These are phyloP conservation scores for Scaptomyza cyrtandrae DNA, from an alignment of 2,888 invertebrate species.

Conservation along the genomic window DNA sequence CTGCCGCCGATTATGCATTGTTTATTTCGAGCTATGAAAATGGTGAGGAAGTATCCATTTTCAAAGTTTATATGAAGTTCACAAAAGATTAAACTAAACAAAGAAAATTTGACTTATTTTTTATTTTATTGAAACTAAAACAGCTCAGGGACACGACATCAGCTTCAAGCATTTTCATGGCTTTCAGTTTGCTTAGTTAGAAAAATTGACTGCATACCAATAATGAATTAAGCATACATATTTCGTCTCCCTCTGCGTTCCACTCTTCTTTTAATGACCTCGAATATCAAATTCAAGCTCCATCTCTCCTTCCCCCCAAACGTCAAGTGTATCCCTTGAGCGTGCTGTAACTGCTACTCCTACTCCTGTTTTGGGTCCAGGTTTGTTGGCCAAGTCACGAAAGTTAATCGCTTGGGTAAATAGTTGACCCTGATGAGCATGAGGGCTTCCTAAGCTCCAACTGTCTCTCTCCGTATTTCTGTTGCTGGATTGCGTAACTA, in stretches of 20 bases:
- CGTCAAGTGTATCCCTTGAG: conserved; percentile 55
- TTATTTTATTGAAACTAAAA: conserved; percentile 14
- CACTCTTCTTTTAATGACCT: conserved; percentile 69
- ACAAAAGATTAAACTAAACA: neutral
- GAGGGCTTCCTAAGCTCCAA: conserved; percentile 36
- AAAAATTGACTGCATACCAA: conserved; percentile 49
- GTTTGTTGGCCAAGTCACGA: conserved; percentile 18
- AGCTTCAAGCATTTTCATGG: neutral
- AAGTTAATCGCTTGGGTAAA: conserved; percentile 77
- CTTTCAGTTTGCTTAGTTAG: conserved; percentile 1
- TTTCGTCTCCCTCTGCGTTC: conserved; percentile 11
- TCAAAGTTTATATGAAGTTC: neutral
- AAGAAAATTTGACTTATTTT: too few species aligned
- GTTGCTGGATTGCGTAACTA: conserved; percentile 36
- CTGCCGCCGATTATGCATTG: conserved; percentile 26
- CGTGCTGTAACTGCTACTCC: conserved; percentile 45
- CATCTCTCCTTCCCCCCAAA: conserved; percentile 6
- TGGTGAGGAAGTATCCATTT: neutral
- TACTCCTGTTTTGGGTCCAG: too few species aligned
- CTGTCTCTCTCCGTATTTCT: neutral
- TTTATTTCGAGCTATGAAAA: rapidly evolving
- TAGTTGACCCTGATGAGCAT: conserved; percentile 44
- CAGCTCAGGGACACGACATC: conserved; percentile 22
- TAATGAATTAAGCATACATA: conserved; percentile 62
- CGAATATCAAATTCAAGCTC: conserved; percentile 58